Base-by-base conservation (phyloP, 2,113 vertebrate species). In the Phyllopteryx taeniolatus region DNA sequence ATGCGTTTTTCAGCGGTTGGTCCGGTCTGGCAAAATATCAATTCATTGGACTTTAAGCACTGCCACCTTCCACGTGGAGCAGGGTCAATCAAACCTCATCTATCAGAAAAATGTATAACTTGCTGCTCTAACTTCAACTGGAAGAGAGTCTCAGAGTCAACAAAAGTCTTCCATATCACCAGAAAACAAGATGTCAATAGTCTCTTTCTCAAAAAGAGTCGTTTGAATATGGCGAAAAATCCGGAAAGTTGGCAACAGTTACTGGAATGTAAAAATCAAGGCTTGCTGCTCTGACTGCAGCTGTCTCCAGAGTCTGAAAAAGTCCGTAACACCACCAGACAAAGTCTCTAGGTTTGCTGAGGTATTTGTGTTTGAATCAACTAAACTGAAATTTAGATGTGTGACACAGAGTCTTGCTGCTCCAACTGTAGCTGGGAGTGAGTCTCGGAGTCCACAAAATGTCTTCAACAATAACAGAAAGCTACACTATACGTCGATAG, bases 391-490 rank as follows among this genome's bases (percentile, higher is more conserved):
- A 39, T 39, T 39, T 3, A 39, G 35, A 39, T 39, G 35, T 39
- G 35, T 3, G 6, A 53, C 3, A 15, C 19, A 17, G 17, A 53
- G 17, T 12, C 49, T 72, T 65, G 69, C 71, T 61, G 71, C 78
- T 82, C 80, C 70, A 74, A 70, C 49, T 53, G 15, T 17, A 53
- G 15, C 49, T 19, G 49, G 49, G 14, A 53, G 14, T 1, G 17
- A 53, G 49, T 53, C 15, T 53, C 49, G 6, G 46, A 47, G 46
- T 47, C 46, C 85, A 84, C 80, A 33, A 57, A 85, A 79, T 77
- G 77, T 83, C 86, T 85, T 80, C 75, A 79, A 39, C 35, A 39
- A 3, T 6, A 39, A 3, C 35, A 39, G 35, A 61, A 80, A 62
- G 75, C 31, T 84, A 87, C 86, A 15, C 15, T 3, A 19, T 5